Evolutionary conservation across 2,888 invertebrate species (phyloP).

Genomic region (Lasioglossum lativentre): DNA sequence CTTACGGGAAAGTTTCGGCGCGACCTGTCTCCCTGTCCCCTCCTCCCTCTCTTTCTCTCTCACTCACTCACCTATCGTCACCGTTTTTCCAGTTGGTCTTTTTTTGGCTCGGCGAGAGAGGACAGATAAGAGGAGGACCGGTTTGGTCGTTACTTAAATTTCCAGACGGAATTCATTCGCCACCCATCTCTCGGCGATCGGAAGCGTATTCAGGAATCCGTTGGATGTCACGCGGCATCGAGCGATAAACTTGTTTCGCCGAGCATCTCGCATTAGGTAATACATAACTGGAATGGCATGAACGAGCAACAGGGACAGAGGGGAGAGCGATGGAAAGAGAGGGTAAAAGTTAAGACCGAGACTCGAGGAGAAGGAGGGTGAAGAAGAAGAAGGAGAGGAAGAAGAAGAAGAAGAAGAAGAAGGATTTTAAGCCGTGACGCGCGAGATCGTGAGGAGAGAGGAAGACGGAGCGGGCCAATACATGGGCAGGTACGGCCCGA

Average conservation of each 20-base stretch:
- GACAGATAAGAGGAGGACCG: slow-evolving; percentile 36
- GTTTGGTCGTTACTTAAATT: slow-evolving; percentile 44
- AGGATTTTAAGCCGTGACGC: slow-evolving; percentile 15
- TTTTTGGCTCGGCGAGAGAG: slow-evolving; percentile 13
- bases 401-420: not conserved
- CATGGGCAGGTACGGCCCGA: slow-evolving; percentile 32
- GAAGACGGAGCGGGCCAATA: slow-evolving; percentile 30
- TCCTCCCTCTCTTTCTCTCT: too few species aligned
- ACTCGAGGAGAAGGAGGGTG: not conserved
- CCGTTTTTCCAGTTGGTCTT: slow-evolving; percentile 11
- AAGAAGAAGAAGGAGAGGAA: not conserved
- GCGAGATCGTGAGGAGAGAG: not conserved
- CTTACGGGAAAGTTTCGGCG: slow-evolving; percentile 9
- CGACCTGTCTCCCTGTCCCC: not conserved
- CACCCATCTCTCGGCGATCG: slow-evolving; percentile 39
- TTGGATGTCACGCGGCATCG: slow-evolving; percentile 60
- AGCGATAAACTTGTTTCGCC: slow-evolving; percentile 64
- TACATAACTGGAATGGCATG: slow-evolving; percentile 62
- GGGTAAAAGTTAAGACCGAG: not conserved
- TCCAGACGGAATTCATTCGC: slow-evolving; percentile 44
- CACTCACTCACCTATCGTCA: not conserved
- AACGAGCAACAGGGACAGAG: slow-evolving; percentile 14
- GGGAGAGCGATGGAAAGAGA: not conserved
- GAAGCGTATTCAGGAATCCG: slow-evolving; percentile 59
- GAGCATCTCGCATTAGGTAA: slow-evolving; percentile 65